Base-by-base conservation (phyloP, 2,888 invertebrate species). In the Athrips mouffetella region DNA sequence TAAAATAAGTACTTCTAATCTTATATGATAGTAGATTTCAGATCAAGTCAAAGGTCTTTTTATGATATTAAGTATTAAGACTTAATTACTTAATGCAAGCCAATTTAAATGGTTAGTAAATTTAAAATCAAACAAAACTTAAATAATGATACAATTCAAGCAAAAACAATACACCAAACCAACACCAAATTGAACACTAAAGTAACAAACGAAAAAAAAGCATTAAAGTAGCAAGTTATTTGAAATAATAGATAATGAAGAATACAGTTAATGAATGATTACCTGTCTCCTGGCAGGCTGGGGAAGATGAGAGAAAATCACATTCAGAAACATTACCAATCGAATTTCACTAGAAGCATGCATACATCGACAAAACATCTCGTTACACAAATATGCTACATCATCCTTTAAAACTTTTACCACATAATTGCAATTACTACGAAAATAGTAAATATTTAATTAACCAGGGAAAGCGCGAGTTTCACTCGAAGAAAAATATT, bases 271-370 rank as follows among this genome's bases (percentile, higher is more conserved):
- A 60, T 63, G 64, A 56, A 53, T 60, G 58, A 65, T 87, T 89
- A 89, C 89, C 89, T 89, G 89, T 82, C 72, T 89, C 89, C 89
- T 89, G 89, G 89, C 89, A 89, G 88, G 89, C 89, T 89, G 89
- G 67, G 86, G 64, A 88, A 89, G 89, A 88, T 71, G 79, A 88
- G 81, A 89, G 83, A 88, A 87, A 81, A 84, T 80, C 85, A 88
- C 87, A 88, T 88, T 88, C 88, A 88, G 88, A 88, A 82, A 81
- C 79, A 83, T 79, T 82, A 86, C 84, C 76, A 74, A 73, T 80
- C 76, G 68, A 83, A 72, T 80, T 72, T 78, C 62, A 76, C 81
- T 78, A 78, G 62, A 76, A 72, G 68, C 86, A 86, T 86, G 86
- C 87, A 67, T 53, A 39, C 41, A 33, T 23, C 13, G 62, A 67